phyloP scores from a whole-genome alignment of 2,113 vertebrate genomes.

The Ovis aries region DNA sequence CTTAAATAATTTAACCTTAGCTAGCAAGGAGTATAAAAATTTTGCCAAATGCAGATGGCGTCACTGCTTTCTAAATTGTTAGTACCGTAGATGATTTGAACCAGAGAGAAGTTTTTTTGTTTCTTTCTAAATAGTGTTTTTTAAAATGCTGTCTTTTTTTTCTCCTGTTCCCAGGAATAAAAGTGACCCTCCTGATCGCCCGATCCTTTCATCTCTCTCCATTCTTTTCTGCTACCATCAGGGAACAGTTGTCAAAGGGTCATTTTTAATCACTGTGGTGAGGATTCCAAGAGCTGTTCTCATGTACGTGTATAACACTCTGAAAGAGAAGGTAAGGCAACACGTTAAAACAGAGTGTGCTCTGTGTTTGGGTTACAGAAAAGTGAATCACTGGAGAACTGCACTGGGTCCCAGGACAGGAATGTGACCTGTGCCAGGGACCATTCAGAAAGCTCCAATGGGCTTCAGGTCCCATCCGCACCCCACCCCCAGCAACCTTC shows the following conservation, averaged over 20 bases:
- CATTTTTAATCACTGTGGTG: conserved; percentile 77
- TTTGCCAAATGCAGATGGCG: background rate
- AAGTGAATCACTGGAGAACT: background rate
- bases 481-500: background rate
- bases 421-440: background rate
- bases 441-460: background rate
- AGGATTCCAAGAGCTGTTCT: conserved; percentile 81
- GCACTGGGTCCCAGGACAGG: background rate
- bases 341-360: accelerated
- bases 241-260: conserved; percentile 83
- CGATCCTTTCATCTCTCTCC: conserved; percentile 81
- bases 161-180: conserved; percentile 79
- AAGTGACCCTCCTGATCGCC: conserved; percentile 71
- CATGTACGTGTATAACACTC: conserved; percentile 52
- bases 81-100: background rate
- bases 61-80: background rate
- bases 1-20: background rate
- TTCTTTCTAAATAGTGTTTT: conserved; percentile 1
- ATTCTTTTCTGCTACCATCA: conserved; percentile 83
- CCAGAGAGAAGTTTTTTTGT: background rate
- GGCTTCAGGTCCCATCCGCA: background rate
- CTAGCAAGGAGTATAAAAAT: background rate
- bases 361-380: background rate
- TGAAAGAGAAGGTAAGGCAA: conserved; percentile 80
- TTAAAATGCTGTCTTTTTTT: conserved; percentile 27